phyloP scores from a whole-genome alignment of 1,140 invertebrate genomes.

The Lethrus apterus region DNA sequence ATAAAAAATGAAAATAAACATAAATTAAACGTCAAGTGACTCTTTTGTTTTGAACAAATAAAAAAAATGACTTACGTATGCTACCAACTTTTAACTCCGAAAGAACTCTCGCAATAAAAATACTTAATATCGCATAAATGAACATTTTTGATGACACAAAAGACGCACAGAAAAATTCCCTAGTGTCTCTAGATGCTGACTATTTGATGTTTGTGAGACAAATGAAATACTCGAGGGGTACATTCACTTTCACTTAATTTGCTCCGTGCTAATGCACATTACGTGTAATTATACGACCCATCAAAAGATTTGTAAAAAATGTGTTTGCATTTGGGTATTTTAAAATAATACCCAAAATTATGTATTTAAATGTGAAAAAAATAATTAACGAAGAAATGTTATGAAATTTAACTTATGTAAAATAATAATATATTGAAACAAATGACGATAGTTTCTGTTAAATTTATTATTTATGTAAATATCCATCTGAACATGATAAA shows the following conservation, averaged over 20 bases:
- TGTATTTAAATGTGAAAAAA: no score
- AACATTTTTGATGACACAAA: constrained; percentile 1
- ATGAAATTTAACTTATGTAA: no score
- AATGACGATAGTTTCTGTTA: no score
- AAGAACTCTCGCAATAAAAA: background rate
- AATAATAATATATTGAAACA: no score
- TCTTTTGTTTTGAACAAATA: background rate
- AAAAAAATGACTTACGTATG: constrained; percentile 8
- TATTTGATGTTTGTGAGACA: constrained; percentile 12
- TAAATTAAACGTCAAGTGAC: background rate
- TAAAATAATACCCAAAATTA: no score
- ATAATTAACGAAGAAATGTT: no score
- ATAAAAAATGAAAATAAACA: no score
- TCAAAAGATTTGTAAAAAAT: background rate
- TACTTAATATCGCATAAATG: background rate
- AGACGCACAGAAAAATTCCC: background rate
- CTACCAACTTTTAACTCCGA: background rate
- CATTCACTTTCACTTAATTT: constrained; percentile 6
- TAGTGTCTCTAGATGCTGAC: constrained; percentile 2
- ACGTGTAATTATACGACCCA: background rate
- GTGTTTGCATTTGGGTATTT: no score
- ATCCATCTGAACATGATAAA: no score
- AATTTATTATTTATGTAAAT: no score
- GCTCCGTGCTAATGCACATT: background rate
- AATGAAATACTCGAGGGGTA: background rate